Conservation (phyloP, 2,888 invertebrate species). For the Aspidiotus destructor region DNA sequence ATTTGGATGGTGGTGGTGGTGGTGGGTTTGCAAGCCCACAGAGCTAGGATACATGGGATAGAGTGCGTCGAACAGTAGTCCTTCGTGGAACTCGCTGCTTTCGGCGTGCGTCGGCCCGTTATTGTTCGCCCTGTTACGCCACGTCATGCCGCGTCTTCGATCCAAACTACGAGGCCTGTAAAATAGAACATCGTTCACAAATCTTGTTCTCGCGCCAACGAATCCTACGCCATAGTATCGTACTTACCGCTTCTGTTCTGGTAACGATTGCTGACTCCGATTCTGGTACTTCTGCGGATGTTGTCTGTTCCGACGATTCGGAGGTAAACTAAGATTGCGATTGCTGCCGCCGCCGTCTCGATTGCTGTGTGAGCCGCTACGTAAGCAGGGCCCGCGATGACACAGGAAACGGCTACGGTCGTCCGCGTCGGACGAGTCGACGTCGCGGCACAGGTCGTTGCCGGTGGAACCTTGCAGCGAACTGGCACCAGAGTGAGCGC, state of each 20-base stretch:
- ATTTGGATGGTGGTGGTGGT: slow-evolving; percentile 44
- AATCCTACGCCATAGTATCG: not conserved
- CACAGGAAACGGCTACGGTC: slow-evolving; percentile 37
- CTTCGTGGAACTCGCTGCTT: slow-evolving; percentile 55
- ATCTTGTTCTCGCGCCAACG: not conserved
- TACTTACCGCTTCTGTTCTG: slow-evolving; percentile 25
- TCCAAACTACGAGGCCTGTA: slow-evolving; percentile 44
- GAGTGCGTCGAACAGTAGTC: slow-evolving; percentile 63
- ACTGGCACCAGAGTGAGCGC: slow-evolving; percentile 42
- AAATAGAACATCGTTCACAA: slow-evolving; percentile 39
- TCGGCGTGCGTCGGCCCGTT: slow-evolving; percentile 45
- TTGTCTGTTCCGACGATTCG: slow-evolving; percentile 36
- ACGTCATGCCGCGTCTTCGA: slow-evolving; percentile 44
- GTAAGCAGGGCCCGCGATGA: slow-evolving; percentile 27
- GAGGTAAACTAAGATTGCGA: slow-evolving; percentile 38
- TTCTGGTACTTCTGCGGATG: slow-evolving; percentile 18
- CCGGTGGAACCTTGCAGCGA: slow-evolving; percentile 39
- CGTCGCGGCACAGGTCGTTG: slow-evolving; percentile 39
- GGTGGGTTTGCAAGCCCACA: slow-evolving; percentile 32
- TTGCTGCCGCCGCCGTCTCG: not conserved
- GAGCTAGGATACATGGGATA: slow-evolving; percentile 62
- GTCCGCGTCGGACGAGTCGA: slow-evolving; percentile 39
- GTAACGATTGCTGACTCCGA: slow-evolving; percentile 41
- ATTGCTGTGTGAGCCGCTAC: not conserved
- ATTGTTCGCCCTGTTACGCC: slow-evolving; percentile 47